These are phyloP conservation scores for Lontra canadensis DNA, from an alignment of 2,113 vertebrate genomes.

Conservation along the genomic window DNA sequence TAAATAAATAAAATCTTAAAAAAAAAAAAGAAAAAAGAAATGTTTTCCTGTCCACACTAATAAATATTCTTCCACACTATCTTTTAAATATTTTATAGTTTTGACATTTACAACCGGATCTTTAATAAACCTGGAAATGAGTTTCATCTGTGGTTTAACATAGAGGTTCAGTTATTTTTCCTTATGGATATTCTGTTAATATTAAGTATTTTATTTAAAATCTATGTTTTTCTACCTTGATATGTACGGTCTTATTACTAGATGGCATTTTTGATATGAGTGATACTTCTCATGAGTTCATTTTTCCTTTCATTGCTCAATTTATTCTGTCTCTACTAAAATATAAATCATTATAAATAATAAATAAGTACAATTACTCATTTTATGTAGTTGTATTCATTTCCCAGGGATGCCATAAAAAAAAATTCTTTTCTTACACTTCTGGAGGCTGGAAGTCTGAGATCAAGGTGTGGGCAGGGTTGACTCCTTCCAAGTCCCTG, in stretches of 20 bases:
- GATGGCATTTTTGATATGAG: neutral
- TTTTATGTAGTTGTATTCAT: neutral
- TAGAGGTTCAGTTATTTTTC: neutral
- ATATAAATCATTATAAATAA: neutral
- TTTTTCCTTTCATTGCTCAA: neutral
- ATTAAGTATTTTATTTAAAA: neutral
- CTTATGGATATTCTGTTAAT: neutral
- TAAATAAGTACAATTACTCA: neutral
- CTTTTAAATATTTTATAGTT: neutral
- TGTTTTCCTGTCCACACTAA: neutral
- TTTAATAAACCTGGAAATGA: neutral
- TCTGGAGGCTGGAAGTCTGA: neutral
- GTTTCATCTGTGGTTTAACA: neutral
- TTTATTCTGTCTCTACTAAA: neutral
- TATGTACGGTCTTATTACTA: neutral
- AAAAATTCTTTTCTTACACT: neutral
- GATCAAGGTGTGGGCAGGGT: accelerated
- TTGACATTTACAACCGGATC: neutral
- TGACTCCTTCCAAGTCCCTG: neutral
- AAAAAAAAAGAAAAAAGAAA: neutral
- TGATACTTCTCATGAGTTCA: neutral
- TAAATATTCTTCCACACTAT: neutral
- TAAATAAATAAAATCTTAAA: too few relatives aligned
- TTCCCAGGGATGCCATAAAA: neutral
- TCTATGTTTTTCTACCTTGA: neutral